Base-by-base conservation (phyloP, 1,140 invertebrate genomes). In the Protaetia brevitarsis region DNA sequence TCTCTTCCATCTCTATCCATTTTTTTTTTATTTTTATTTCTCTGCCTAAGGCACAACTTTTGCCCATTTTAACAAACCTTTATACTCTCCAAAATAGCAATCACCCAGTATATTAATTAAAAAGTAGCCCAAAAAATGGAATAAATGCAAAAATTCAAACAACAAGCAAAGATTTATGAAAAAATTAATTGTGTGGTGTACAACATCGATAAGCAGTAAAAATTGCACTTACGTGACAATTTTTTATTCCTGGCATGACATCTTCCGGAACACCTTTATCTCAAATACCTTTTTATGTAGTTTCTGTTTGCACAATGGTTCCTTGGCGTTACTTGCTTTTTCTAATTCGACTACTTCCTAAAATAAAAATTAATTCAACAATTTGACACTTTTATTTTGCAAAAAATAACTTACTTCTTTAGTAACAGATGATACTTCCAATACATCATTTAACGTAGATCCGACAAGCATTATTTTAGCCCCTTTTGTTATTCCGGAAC, bases 391-490 rank as follows among this genome's bases (percentile, higher is more conserved):
- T 4, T 59, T 2, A 30, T 60, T 66, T 63, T n/a, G n/a, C n/a
- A n/a, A n/a, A n/a, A n/a, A 65, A 41, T 13, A 10, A 69, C 37
- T 70, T 71, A 86, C 85, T 71, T 86, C 82, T 74, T 84, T 82
- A 13, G 79, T 82, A 67, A 87, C 81, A 77, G 86, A 86, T 60
- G 90, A 91, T 56, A 96, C 87, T 72, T 90, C 88, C 70, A 96
- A 78, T 37, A 96, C 89, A 78, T 96, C 94, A 79, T 90, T 89
- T 74, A 95, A 82, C 74, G 93, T 95, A n/a, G 93, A 94, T 31
- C 94, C 94, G 58, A 97, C 91, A 65, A 96, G 87, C 93, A 97
- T 94, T 11, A 96, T 85, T 84, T 96, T 97, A 62, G 90, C 87
- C 72, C 92, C 92, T 81, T 89, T 89, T 1, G 86, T 86, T 61